phyloP scores from a whole-genome alignment of 2,888 invertebrate genomes.

The Kryphioiulus occultus region DNA sequence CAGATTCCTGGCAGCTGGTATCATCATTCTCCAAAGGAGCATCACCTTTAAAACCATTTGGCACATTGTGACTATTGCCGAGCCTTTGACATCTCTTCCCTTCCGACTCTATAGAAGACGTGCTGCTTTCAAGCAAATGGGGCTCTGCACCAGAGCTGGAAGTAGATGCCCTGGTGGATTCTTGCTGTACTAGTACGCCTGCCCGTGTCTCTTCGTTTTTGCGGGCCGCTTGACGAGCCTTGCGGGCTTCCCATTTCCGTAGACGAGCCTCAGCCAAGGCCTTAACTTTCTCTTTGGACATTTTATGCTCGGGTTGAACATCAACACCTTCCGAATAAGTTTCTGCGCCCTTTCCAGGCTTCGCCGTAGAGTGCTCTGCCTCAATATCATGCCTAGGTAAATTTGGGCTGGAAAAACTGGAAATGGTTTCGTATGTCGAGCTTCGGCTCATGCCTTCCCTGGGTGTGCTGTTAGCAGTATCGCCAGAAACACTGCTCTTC shows the following conservation, averaged over 20 bases:
- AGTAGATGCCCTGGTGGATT: neutral
- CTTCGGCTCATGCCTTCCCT: slow-evolving; percentile 57
- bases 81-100: neutral
- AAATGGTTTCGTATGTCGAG: slow-evolving; percentile 62
- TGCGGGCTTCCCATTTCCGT: slow-evolving; percentile 43
- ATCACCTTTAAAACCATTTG: neutral
- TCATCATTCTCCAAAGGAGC: neutral
- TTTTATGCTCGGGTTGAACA: neutral
- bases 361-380: slow-evolving; percentile 48
- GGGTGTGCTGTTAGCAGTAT: neutral
- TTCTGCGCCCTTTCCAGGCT: slow-evolving; percentile 44
- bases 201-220: neutral
- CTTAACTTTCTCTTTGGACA: slow-evolving; percentile 37
- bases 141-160: neutral
- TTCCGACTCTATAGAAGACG: neutral
- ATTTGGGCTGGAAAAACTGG: slow-evolving; percentile 47
- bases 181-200: neutral
- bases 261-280: slow-evolving; percentile 46
- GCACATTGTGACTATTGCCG: neutral
- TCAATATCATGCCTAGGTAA: slow-evolving; percentile 38
- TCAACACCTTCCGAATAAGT: neutral
- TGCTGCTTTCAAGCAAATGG: neutral
- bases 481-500: neutral
- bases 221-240: slow-evolving; percentile 31
- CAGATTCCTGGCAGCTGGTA: neutral